These are phyloP conservation scores for Drosophila repleta DNA, from an alignment of 1,140 invertebrate genomes.

Conservation along the genomic window DNA sequence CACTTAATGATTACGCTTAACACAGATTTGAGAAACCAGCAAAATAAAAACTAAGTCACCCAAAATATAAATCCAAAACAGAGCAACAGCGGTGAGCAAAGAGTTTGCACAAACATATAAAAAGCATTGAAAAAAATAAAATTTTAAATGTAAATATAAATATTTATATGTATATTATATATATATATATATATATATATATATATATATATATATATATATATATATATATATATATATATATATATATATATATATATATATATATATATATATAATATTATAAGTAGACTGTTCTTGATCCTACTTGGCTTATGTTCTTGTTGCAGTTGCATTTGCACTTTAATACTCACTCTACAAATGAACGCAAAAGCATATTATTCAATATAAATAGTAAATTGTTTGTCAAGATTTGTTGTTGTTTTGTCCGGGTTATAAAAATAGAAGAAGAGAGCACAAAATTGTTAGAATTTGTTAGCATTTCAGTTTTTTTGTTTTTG, in stretches of 20 bases:
- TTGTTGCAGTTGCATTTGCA: constrained; percentile 15
- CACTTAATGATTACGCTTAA: constrained; percentile 7
- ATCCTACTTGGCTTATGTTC: constrained; percentile 18
- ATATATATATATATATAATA: neutral
- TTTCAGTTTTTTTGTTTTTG: constrained; percentile 43
- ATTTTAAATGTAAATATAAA: too few species aligned
- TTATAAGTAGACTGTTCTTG: constrained; percentile 9
- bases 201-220: constrained; percentile 8
- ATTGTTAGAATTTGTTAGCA: constrained; percentile 67
- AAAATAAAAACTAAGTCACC: neutral
- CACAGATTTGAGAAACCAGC: constrained; percentile 15
- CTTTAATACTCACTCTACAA: constrained; percentile 74
- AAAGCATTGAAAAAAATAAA: neutral
- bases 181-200: neutral
- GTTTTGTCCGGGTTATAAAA: constrained; percentile 31
- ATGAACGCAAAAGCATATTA: constrained; percentile 41
- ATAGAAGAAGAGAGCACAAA: constrained; percentile 57
- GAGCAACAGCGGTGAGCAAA: constrained; percentile 26
- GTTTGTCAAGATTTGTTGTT: constrained; percentile 63
- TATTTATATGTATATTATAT: neutral
- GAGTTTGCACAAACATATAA: constrained; percentile 16
- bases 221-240: neutral
- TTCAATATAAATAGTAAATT: constrained; percentile 33
- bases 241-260: neutral
- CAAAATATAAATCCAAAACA: neutral